Conservation (phyloP, 2,113 vertebrate species). For the Rhinoderma darwinii region DNA sequence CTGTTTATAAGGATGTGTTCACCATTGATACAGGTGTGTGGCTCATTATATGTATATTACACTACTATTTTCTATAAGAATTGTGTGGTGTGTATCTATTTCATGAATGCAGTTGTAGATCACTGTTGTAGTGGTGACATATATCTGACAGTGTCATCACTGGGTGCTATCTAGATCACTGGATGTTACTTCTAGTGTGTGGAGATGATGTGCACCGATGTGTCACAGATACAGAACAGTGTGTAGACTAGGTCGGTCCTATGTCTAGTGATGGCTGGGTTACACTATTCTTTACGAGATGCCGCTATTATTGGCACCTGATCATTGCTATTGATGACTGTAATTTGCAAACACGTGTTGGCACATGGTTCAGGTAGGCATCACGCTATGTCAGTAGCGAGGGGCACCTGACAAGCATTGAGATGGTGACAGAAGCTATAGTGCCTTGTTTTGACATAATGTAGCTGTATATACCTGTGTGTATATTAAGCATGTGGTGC, state of each 20-base stretch:
- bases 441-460: not conserved
- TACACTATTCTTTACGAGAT: not conserved
- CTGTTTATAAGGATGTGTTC: not conserved
- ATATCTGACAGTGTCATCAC: not conserved
- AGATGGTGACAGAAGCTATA: not conserved
- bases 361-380: not conserved
- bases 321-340: not conserved
- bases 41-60: not conserved
- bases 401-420: not conserved
- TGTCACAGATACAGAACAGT: not conserved
- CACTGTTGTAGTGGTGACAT: not conserved
- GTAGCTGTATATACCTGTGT: not conserved
- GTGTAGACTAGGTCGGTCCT: not conserved
- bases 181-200: not conserved
- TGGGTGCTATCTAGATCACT: not conserved
- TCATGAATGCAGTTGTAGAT: not conserved
- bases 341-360: not conserved
- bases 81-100: not conserved
- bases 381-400: not conserved
- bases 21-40: not conserved
- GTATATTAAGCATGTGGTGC: not conserved
- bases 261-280: not conserved
- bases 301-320: not conserved
- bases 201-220: not conserved
- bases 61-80: not conserved